phyloP scores from a whole-genome alignment of 2,797 vertebrate species.

The Sebastes paucispinis region DNA sequence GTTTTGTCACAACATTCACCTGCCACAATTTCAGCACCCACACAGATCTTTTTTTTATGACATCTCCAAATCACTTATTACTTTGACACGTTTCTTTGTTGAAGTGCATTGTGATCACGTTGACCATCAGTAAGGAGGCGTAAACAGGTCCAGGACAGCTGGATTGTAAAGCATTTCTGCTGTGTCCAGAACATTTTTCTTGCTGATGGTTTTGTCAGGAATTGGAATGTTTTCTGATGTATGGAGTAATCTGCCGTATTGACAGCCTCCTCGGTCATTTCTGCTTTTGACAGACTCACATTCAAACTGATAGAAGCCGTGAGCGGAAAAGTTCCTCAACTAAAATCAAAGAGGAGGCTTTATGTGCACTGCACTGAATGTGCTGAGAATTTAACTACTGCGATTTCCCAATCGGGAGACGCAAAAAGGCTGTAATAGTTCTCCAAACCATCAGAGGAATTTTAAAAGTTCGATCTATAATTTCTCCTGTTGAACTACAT shows the following conservation, averaged over 20 bases:
- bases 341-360: constrained; percentile 5
- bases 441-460: not conserved
- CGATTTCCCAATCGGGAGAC: not conserved
- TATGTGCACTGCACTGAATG: not conserved
- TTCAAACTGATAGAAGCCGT: constrained; percentile 48
- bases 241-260: constrained; percentile 56
- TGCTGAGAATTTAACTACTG: not conserved
- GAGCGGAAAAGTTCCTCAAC: not conserved
- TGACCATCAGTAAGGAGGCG: constrained; percentile 4
- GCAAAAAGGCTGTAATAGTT: not conserved
- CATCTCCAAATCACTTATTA: not conserved
- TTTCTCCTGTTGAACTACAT: not conserved
- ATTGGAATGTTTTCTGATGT: constrained; percentile 59
- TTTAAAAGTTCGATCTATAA: not conserved
- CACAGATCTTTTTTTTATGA: not conserved
- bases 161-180: constrained; percentile 37
- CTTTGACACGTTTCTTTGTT: not conserved
- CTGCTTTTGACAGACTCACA: constrained; percentile 53
- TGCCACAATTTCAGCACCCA: constrained; percentile 4
- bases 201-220: constrained; percentile 59
- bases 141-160: constrained; percentile 15
- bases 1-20: constrained; percentile 19
- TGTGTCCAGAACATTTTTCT: constrained; percentile 45
- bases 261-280: constrained; percentile 60
- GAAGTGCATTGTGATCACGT: not conserved